Base-by-base conservation (phyloP, 2,888 invertebrate species). In the Mesopsocus fuscifrons region DNA sequence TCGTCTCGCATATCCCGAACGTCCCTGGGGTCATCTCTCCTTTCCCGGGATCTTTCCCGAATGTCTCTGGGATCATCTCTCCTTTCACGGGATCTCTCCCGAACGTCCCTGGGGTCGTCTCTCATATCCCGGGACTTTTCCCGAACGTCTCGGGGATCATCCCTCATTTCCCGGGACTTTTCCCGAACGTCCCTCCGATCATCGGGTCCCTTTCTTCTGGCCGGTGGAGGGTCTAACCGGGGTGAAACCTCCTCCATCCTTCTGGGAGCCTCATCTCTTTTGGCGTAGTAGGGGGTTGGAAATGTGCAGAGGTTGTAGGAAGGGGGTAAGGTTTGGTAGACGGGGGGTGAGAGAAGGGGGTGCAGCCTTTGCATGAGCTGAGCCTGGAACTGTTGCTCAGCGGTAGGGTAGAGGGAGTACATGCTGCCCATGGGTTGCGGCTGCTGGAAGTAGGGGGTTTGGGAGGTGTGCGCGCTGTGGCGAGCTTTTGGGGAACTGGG, bases 301-400 rank as follows among this genome's bases (percentile, higher is more conserved):
- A 23, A 5, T 3, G 41, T 11, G 41, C 34, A 23, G 1, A 20
- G n/a, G 20, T 42, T 44, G 54, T 55, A 55, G 48, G 58, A 57
- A 38, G 55, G 49, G 41, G 53, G 38, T 13, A 38, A 52, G 48
- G 54, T 56, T 42, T 45, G 49, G 48, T 49, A 51, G 42, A 46
- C 54, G 16, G 57, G 58, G 41, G 59, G 55, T 35, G 57, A 48
- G 43, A 59, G 49, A 41, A 58, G 49, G 48, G 57, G 60, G 53
- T 69, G 68, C 43, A 69, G 52, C 46, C 67, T 58, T 50, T 69
- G 68, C 34, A 69, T 52, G 8, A 69, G 57, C 49, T 68, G 69
- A 5, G 61, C 55, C 51, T 68, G 68, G 48, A 62, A 60, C 49
- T 63, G 61, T 49, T 62, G 58, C 44, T 48, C 44, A 45, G 45